These are phyloP conservation scores for Narcine bancroftii DNA, from an alignment of 2,113 vertebrate species.

Conservation along the genomic window DNA sequence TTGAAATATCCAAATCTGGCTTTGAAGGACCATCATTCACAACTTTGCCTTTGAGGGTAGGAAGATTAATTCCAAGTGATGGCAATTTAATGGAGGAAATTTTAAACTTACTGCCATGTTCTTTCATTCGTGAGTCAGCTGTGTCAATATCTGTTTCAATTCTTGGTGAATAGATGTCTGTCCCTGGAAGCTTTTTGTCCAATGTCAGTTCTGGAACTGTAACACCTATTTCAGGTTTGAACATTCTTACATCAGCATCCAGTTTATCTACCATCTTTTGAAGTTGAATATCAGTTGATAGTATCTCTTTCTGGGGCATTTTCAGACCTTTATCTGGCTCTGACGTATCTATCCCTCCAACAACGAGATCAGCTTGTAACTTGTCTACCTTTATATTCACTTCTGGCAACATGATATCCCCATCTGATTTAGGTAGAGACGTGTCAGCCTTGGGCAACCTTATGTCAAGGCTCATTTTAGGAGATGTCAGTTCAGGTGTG, in stretches of 20 bases:
- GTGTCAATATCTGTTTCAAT: constrained; percentile 27
- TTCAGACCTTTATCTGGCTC: not conserved
- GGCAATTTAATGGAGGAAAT: constrained; percentile 52
- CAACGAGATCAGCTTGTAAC: not conserved
- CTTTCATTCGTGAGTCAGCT: not conserved
- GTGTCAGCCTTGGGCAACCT: constrained; percentile 38
- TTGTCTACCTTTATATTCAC: not conserved
- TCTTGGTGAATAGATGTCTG: not conserved
- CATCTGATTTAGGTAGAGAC: not conserved
- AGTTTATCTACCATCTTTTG: not conserved
- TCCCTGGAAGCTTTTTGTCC: constrained; percentile 21
- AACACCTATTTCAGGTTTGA: not conserved
- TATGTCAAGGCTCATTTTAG: not conserved
- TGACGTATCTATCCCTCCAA: not conserved
- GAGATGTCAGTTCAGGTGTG: not conserved
- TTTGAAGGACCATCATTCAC: constrained; percentile 39
- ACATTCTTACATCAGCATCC: not conserved
- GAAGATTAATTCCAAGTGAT: constrained; percentile 44
- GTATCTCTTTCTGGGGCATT: fast-evolving
- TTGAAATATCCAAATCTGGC: constrained; percentile 39
- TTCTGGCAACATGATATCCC: not conserved
- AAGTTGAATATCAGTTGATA: not conserved
- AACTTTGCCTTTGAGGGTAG: constrained; percentile 28
- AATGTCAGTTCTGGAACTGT: not conserved
- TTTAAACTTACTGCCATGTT: constrained; percentile 39